These are phyloP conservation scores for Chamaea fasciata DNA, from an alignment of 2,113 vertebrate genomes.

Conservation along the genomic window DNA sequence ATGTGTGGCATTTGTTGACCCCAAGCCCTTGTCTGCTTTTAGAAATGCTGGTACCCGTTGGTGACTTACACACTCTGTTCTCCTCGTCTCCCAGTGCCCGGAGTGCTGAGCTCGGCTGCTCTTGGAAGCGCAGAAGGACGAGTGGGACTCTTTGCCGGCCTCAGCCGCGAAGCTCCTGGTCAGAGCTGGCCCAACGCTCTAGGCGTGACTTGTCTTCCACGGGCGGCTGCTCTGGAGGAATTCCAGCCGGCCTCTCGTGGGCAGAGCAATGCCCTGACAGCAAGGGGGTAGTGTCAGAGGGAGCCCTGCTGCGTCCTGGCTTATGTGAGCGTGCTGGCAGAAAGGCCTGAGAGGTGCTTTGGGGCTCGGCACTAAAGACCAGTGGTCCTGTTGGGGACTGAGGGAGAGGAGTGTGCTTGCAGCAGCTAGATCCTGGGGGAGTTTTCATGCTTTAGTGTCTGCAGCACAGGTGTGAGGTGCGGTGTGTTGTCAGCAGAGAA, in stretches of 20 bases:
- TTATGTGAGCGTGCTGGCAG: accelerated
- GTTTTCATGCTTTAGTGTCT: neutral
- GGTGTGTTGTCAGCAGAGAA: neutral
- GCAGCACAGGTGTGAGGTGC: neutral
- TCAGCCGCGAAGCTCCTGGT: accelerated
- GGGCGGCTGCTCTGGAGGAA: neutral
- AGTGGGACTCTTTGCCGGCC: neutral
- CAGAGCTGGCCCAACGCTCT: neutral
- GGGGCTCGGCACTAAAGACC: neutral
- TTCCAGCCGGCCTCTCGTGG: neutral
- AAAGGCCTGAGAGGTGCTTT: neutral
- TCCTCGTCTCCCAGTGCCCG: accelerated
- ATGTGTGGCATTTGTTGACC: neutral
- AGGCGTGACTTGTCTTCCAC: neutral
- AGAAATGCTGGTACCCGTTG: neutral
- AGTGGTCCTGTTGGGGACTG: accelerated
- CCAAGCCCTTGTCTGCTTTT: neutral
- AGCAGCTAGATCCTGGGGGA: neutral
- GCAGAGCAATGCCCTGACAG: neutral
- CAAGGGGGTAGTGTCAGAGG: accelerated
- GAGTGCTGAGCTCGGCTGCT: neutral
- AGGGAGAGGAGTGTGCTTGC: neutral
- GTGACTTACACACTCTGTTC: neutral
- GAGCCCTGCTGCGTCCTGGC: neutral
- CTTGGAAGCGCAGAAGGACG: accelerated